Evolutionary conservation across 1,140 invertebrate genomes (phyloP).

Genomic region (Cardiocondyla obscurior): DNA sequence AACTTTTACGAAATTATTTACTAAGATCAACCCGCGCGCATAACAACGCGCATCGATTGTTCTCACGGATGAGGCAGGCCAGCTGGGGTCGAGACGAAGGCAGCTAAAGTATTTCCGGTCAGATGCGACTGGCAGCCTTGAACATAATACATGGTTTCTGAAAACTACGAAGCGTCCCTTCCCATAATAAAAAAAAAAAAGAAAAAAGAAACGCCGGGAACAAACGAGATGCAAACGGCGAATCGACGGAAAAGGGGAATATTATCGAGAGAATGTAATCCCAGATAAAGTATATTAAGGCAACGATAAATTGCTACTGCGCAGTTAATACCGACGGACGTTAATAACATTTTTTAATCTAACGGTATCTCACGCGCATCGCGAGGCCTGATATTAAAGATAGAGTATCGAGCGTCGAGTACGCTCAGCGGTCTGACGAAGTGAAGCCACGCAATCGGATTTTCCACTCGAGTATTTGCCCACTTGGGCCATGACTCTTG

Average conservation of each 20-base stretch:
- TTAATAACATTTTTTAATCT: conserved; percentile 6
- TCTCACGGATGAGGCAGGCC: conserved; percentile 40
- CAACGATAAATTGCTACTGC: not conserved
- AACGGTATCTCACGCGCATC: not conserved
- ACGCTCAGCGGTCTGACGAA: not conserved
- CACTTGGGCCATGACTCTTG: not conserved
- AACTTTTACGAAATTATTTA: conserved; percentile 10
- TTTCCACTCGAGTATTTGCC: not conserved
- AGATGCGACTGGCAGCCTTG: conserved; percentile 59
- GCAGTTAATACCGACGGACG: not conserved
- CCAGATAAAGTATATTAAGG: not conserved
- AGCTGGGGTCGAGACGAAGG: conserved; percentile 18
- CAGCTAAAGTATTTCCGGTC: conserved; percentile 68
- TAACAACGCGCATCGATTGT: conserved; percentile 53
- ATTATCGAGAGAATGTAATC: not conserved
- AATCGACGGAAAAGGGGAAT: not conserved
- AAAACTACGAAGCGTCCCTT: conserved; percentile 23
- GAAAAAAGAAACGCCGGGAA: not conserved
- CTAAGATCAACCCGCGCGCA: conserved; percentile 10
- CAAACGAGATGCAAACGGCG: not conserved
- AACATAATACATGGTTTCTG: conserved; percentile 50
- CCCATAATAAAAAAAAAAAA: too few species aligned
- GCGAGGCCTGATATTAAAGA: not conserved
- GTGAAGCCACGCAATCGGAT: not conserved
- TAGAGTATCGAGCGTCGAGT: not conserved